Evolutionary conservation across 2,888 invertebrate genomes (phyloP).

Genomic region (Altica lythri): DNA sequence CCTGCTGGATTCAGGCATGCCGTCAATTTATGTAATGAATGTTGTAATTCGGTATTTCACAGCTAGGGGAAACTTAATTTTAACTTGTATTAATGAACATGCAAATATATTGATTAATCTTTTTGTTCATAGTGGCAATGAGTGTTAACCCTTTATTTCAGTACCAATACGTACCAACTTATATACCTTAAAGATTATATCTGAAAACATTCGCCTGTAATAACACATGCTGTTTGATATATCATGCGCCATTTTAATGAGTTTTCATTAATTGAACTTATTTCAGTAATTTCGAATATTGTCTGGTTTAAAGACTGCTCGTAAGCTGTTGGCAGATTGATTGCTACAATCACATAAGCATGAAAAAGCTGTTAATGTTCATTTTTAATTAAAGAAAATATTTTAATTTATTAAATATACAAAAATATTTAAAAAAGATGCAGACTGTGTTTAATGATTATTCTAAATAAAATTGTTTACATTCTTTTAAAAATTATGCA

Average conservation of each 20-base stretch:
- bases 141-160: conserved; percentile 50
- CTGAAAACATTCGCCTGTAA: conserved; percentile 49
- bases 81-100: conserved; percentile 50
- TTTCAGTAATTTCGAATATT: conserved; percentile 32
- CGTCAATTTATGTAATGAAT: conserved; percentile 30
- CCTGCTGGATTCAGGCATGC: conserved; percentile 1
- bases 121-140: conserved; percentile 33
- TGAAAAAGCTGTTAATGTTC: not conserved
- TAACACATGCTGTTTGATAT: conserved; percentile 47
- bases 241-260: conserved; percentile 45
- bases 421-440: no score
- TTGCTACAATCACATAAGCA: conserved; percentile 3
- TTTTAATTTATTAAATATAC: not conserved
- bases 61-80: conserved; percentile 31
- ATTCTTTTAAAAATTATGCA: no score
- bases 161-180: conserved; percentile 55
- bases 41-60: conserved; percentile 28
- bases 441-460: no score
- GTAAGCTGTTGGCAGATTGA: not conserved
- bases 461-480: no score
- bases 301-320: conserved; percentile 9
- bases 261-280: conserved; percentile 41
- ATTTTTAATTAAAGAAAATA: not conserved
- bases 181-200: conserved; percentile 52
- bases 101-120: conserved; percentile 52